Base-by-base conservation (phyloP, 2,797 vertebrate species). In the Paguma larvata region DNA sequence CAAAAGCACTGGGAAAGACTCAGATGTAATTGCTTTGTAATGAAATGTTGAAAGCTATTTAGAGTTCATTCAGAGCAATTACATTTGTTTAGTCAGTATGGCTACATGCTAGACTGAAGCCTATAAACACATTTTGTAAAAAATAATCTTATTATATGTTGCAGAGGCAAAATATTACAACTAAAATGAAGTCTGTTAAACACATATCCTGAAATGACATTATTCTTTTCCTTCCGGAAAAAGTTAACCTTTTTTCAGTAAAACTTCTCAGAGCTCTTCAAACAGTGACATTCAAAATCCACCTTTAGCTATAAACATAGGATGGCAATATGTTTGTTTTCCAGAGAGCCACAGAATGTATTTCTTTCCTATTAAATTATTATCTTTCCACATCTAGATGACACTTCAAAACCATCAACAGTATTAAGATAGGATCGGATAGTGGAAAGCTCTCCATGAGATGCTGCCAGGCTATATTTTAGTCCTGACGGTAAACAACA, bases 1-100 rank as follows among this genome's bases (percentile, higher is more conserved):
- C 68, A 41, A 94, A 41, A 89, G n/a, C 94, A 59, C 80, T 86
- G 82, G 78, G 92, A 80, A 97, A 92, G 95, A 97, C 85, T 95
- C 84, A 25, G 27, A 93, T 90, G 86, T 62, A 85, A 97, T 93
- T 96, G 92, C 73, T 89, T 95, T 95, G 27, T 85, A 84, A 98
- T 97, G 96, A 98, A 98, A 98, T 53, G 75, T 95, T 92, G 86
- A 96, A 98, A 98, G 97, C 96, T 95, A 72, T 97, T 98, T 94
- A 89, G 94, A 98, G 94, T 91, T 94, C 92, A 95, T 97, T 96
- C 97, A 94, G 89, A 91, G 46, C 93, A 98, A 95, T 98, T 97
- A 94, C 72, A 77, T 98, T 97, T 97, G 84, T 82, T 98, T 97
- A 94, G 62, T 73, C 83, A 97, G 77, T 38, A 62, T 13, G 0